Percentiles rank a stretch among this genome's conserved stretches.
phyloP scores from a whole-genome alignment of 2,888 invertebrate species.

The Catocala sponsa region DNA sequence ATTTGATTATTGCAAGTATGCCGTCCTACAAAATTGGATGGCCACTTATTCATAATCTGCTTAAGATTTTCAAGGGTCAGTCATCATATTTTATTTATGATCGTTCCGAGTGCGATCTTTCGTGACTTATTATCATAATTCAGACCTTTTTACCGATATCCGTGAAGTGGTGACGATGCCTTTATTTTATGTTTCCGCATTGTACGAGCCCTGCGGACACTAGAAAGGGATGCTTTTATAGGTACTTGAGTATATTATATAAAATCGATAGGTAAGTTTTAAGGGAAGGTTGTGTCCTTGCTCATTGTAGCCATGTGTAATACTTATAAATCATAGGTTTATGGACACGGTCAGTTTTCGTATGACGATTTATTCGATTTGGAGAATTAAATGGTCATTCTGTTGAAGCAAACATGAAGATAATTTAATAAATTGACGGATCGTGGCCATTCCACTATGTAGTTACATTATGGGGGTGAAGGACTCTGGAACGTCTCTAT shows the following conservation, averaged over 20 bases:
- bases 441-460: conserved; percentile 7
- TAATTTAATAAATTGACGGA: conserved; percentile 6
- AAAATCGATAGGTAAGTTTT: conserved; percentile 41
- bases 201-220: conserved; percentile 45
- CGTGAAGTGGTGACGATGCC: conserved; percentile 49
- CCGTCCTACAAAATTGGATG: conserved; percentile 49
- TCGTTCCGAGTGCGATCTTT: conserved; percentile 51
- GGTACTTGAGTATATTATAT: conserved; percentile 31
- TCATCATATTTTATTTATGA: conserved; percentile 65
- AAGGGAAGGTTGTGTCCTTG: conserved; percentile 30
- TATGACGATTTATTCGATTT: conserved; percentile 24
- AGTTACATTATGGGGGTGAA: conserved; percentile 19
- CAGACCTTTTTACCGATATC: conserved; percentile 52
- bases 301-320: conserved; percentile 29
- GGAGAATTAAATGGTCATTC: conserved; percentile 17
- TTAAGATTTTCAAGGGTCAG: conserved; percentile 62
- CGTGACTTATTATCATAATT: conserved; percentile 58
- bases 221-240: conserved; percentile 47
- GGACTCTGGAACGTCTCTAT: conserved; percentile 35
- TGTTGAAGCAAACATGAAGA: conserved; percentile 13
- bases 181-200: conserved; percentile 56
- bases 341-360: conserved; percentile 17
- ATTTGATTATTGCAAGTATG: conserved; percentile 57
- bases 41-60: conserved; percentile 66
- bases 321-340: conserved; percentile 36